Evolutionary conservation across 2,888 invertebrate genomes (phyloP).

Genomic region (Drosophila neutralis): DNA sequence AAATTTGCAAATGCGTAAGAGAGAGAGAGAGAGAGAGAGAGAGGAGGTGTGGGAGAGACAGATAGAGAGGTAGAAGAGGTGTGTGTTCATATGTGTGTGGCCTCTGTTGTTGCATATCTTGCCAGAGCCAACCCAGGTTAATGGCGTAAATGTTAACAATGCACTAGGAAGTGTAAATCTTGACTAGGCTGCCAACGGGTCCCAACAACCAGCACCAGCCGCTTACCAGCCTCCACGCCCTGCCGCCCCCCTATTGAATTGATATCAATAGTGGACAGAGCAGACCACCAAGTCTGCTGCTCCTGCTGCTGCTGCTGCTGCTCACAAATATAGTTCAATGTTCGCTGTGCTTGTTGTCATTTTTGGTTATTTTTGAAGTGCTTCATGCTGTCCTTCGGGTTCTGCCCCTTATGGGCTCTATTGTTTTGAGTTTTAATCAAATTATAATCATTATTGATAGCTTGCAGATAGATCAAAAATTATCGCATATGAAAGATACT

Average conservation of each 20-base stretch:
- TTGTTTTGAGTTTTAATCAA: neutral
- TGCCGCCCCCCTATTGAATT: conserved; percentile 21
- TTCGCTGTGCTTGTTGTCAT: conserved; percentile 30
- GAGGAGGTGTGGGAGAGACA: conserved; percentile 7
- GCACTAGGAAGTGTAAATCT: conserved; percentile 80
- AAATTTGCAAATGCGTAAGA: conserved; percentile 59
- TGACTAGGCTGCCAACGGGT: conserved; percentile 49
- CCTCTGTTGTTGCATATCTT: conserved; percentile 51
- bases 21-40: neutral
- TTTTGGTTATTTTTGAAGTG: conserved; percentile 22
- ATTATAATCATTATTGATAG: conserved; percentile 1
- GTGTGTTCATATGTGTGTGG: conserved; percentile 43
- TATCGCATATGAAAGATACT: neutral
- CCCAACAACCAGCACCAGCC: conserved; percentile 8
- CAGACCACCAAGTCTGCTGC: conserved; percentile 39
- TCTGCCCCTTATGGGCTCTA: neutral
- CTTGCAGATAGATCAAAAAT: neutral
- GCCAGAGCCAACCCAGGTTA: conserved; percentile 78
- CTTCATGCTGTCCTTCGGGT: neutral
- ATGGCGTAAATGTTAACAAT: conserved; percentile 81
- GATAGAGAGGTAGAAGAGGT: neutral
- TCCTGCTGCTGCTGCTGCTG: neutral
- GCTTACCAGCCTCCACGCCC: neutral
- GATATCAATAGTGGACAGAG: conserved; percentile 21
- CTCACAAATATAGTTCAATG: conserved; percentile 14